Percentiles rank a stretch among this genome's conserved stretches.
phyloP scores from a whole-genome alignment of 2,113 vertebrate species.

The Pangasianodon hypophthalmus region DNA sequence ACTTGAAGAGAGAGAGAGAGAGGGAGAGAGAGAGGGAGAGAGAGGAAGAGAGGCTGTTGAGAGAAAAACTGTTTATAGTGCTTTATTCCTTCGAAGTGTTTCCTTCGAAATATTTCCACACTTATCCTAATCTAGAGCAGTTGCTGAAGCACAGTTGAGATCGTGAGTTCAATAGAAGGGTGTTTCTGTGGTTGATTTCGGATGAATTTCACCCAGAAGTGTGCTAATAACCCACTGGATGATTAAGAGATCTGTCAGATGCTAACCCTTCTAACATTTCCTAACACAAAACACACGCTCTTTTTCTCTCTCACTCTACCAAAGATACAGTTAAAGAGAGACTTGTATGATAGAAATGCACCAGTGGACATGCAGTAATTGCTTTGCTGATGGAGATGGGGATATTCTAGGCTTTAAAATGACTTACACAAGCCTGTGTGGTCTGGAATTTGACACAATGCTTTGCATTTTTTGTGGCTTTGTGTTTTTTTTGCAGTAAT shows the following conservation, averaged over 20 bases:
- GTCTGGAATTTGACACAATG: background rate
- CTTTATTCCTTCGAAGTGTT: background rate
- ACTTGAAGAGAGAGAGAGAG: background rate
- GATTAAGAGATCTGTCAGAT: background rate
- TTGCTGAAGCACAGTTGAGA: background rate
- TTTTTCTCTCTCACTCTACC: background rate
- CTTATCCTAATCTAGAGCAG: slow-evolving; percentile 16
- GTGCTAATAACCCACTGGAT: background rate
- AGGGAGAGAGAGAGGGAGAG: background rate
- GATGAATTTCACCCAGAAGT: background rate
- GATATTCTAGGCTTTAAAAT: slow-evolving; percentile 11
- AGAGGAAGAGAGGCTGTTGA: background rate
- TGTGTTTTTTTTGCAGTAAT: slow-evolving; percentile 1
- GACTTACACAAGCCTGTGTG: slow-evolving; percentile 17
- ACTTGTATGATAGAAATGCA: slow-evolving; percentile 19
- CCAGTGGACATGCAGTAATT: slow-evolving; percentile 39
- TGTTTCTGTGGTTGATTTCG: background rate
- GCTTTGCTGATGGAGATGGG: slow-evolving; percentile 35
- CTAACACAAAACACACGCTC: background rate
- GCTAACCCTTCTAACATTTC: background rate
- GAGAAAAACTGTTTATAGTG: background rate
- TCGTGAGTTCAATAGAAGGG: background rate
- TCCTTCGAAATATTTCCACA: background rate
- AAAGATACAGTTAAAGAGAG: slow-evolving; percentile 11
- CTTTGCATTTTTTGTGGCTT: background rate